Base-by-base conservation (phyloP, 2,797 vertebrate genomes). In the Ctenochaetus hawaiiensis region DNA sequence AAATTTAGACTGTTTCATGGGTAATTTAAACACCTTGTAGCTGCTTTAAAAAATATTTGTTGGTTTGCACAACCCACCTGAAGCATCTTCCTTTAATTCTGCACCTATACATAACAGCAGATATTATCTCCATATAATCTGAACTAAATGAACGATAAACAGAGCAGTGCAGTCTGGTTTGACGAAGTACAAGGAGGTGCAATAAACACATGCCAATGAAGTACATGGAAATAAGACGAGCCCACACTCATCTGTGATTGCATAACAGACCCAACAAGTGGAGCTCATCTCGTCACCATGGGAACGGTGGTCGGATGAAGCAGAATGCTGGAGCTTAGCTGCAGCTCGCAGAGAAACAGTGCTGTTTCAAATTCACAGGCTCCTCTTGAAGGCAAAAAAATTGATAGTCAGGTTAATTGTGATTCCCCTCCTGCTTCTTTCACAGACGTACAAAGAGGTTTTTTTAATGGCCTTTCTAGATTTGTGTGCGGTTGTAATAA, bases 241-340 rank as follows among this genome's bases (percentile, higher is more conserved):
- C 94, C 92, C 94, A 94, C 94, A 93, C 92, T 93, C 88, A 77
- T 89, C 87, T 84, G 88, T 45, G 85, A 87, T 95, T 95, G 89
- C 92, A 85, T 95, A 95, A 95, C 92, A 65, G 81, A 70, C 80
- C 86, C 87, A 94, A 94, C 90, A 92, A 94, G 93, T 92, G 85
- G 84, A 91, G 84, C 88, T 89, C 90, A 84, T 87, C 91, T 77
- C 83, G 71, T 95, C 92, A 79, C 94, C 93, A 94, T 95, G 93
- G 95, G 88, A 94, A 95, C 95, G 20, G 75, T 81, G 75, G 85
- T 83, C 22, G 72, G 91, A 92, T 91, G 85, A 84, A 88, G 87
- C 90, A 89, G 92, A 93, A 93, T 91, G 90, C 85, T 78, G 78
- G 82, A 81, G 88, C 85, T 90, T 70, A 72, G 77, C 86, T 64